phyloP scores from a whole-genome alignment of 2,888 invertebrate genomes.

The Caenorhabditis becei region DNA sequence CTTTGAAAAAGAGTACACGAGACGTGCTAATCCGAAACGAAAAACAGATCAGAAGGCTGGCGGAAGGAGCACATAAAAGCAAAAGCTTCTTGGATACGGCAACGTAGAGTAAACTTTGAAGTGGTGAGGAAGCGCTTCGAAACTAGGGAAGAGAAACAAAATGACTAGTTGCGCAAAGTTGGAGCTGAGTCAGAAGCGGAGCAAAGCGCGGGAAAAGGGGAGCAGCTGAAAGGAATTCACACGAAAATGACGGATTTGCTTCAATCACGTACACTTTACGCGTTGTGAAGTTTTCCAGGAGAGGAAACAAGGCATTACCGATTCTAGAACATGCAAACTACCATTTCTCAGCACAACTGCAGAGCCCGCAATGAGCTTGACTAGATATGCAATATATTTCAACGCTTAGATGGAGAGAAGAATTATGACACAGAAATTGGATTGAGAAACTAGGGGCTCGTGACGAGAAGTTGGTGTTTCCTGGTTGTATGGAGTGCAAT shows the following conservation, averaged over 20 bases:
- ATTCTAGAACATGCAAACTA: not conserved
- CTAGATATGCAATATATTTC: not conserved
- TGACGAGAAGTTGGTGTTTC: constrained; percentile 23
- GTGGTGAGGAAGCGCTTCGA: not conserved
- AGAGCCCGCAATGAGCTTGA: not conserved
- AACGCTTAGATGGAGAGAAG: not conserved
- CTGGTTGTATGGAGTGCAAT: constrained; percentile 33
- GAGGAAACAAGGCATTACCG: not conserved
- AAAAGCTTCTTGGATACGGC: not conserved
- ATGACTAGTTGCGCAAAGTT: not conserved
- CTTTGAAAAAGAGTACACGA: not conserved
- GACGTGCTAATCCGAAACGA: not conserved
- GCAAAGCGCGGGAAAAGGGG: not conserved
- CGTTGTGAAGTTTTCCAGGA: not conserved
- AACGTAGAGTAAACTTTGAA: not conserved
- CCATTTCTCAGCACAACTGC: too few relatives aligned
- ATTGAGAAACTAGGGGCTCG: not conserved
- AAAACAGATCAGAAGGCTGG: not conserved
- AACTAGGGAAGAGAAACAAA: constrained; percentile 3
- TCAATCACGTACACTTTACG: constrained; percentile 18
- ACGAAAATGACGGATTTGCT: constrained; percentile 7
- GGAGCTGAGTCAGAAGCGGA: not conserved
- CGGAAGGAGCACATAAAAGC: not conserved
- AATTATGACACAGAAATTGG: not conserved
- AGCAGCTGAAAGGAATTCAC: constrained; percentile 36